Evolutionary conservation across 2,888 invertebrate genomes (phyloP).

Genomic region (Heliconius hortense): DNA sequence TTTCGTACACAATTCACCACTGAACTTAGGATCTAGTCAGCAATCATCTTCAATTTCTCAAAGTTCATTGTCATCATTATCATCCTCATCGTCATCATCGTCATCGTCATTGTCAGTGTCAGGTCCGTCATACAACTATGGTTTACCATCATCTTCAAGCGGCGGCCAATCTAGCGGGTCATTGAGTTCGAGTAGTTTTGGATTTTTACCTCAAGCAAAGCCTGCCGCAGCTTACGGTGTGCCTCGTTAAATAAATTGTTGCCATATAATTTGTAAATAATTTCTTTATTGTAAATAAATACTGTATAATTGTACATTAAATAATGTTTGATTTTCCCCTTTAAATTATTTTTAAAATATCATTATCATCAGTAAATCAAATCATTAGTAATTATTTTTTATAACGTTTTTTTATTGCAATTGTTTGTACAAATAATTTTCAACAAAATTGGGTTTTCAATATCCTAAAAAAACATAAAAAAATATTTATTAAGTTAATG

Average conservation of each 20-base stretch:
- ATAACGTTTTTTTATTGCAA: slow-evolving; percentile 21
- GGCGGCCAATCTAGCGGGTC: slow-evolving; percentile 35
- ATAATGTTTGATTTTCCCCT: slow-evolving; percentile 21
- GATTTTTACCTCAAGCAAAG: slow-evolving; percentile 65
- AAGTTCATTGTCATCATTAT: slow-evolving; percentile 44
- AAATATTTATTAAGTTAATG: background rate
- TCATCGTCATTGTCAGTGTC: slow-evolving; percentile 44
- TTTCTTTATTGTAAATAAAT: slow-evolving; percentile 30
- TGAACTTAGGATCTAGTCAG: slow-evolving; percentile 28
- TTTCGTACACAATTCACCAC: slow-evolving; percentile 67
- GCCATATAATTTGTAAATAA: slow-evolving; percentile 54
- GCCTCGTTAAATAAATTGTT: slow-evolving; percentile 56
- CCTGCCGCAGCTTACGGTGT: slow-evolving; percentile 64
- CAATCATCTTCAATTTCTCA: slow-evolving; percentile 28
- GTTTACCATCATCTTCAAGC: slow-evolving; percentile 53
- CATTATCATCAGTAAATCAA: background rate
- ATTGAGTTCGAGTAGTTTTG: slow-evolving; percentile 44
- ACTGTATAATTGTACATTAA: slow-evolving; percentile 22
- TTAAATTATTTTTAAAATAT: background rate
- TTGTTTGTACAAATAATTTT: slow-evolving; percentile 59
- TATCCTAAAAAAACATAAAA: slow-evolving; percentile 24
- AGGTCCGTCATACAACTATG: slow-evolving; percentile 49
- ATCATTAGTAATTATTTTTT: background rate
- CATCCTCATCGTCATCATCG: slow-evolving; percentile 47
- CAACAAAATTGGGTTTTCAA: slow-evolving; percentile 55